Conservation (phyloP, 2,113 vertebrate genomes). For the Archilochus colubris region DNA sequence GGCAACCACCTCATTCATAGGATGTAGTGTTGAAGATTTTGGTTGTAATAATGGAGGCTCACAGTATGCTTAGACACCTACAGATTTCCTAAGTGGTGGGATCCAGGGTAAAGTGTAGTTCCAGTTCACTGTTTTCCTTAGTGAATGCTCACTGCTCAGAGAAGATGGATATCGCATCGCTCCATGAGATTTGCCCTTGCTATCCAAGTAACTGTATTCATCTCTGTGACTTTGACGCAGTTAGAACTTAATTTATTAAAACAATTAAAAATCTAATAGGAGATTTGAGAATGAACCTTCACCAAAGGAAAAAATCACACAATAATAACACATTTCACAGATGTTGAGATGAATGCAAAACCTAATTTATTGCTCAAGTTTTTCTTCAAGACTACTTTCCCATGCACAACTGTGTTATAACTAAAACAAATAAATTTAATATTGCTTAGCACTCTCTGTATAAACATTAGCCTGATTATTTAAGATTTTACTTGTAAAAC, state of each 20-base stretch:
- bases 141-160: neutral
- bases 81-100: neutral
- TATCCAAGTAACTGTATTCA: neutral
- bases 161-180: neutral
- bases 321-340: neutral
- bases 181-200: neutral
- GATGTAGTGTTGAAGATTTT: neutral
- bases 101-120: neutral
- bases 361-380: neutral
- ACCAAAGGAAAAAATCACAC: neutral
- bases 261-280: neutral
- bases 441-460: neutral
- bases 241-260: slow-evolving; percentile 21
- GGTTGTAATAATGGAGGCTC: neutral
- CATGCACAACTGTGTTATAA: neutral
- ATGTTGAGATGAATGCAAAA: neutral
- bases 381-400: neutral
- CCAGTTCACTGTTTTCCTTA: neutral
- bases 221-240: neutral
- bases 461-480: neutral
- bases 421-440: neutral
- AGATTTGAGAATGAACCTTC: neutral
- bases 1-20: neutral
- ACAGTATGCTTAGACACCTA: neutral
- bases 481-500: neutral